Conservation (phyloP, 2,113 vertebrate species). For the Oreochromis spilurus region DNA sequence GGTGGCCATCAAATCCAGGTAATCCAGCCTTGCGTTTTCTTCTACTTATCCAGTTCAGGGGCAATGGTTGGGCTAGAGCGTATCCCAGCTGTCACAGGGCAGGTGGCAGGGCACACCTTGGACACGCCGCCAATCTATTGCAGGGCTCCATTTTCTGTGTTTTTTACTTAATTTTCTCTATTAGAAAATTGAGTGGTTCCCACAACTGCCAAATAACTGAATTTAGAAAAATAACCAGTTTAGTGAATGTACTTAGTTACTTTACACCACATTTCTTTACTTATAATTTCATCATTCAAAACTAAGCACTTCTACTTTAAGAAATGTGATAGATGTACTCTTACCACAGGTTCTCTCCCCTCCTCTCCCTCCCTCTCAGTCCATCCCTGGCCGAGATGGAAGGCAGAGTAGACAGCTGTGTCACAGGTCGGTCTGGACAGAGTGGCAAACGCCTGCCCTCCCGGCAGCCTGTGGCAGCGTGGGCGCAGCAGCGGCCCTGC, state of each 20-base stretch:
- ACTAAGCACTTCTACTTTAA: background rate
- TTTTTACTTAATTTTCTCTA: background rate
- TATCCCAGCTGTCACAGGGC: background rate
- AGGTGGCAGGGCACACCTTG: background rate
- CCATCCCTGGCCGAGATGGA: slow-evolving; percentile 50
- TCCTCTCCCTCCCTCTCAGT: slow-evolving; percentile 31
- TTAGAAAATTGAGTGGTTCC: background rate
- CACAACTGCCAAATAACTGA: background rate
- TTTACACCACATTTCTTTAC: background rate
- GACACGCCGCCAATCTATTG: background rate
- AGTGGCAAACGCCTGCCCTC: slow-evolving; percentile 61
- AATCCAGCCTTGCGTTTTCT: background rate
- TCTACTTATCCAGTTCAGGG: background rate
- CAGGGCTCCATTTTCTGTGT: fast-evolving
- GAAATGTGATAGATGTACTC: background rate
- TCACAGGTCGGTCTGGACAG: slow-evolving; percentile 59
- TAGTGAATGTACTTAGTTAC: background rate
- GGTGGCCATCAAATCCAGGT: background rate
- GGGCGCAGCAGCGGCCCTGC: slow-evolving; percentile 29
- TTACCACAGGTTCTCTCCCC: slow-evolving; percentile 47
- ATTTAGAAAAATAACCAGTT: background rate
- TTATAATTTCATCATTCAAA: background rate
- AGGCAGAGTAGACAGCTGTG: slow-evolving; percentile 62
- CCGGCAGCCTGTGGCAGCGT: slow-evolving; percentile 61
- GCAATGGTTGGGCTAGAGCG: background rate